These are phyloP conservation scores for Erynnis tages DNA, from an alignment of 2,888 invertebrate genomes.

Conservation along the genomic window DNA sequence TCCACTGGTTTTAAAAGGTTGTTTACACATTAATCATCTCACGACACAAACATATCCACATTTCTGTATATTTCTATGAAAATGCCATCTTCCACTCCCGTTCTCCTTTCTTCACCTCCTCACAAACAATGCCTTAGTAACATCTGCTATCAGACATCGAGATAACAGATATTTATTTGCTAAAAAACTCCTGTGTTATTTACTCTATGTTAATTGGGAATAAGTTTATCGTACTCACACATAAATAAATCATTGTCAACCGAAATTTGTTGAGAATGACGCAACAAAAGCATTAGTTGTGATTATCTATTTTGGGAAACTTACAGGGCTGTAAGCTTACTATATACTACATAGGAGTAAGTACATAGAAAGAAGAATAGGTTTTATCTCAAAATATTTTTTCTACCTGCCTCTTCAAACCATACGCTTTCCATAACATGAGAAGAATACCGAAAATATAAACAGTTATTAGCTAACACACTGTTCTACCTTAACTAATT, in stretches of 20 bases:
- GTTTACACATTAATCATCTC: background rate
- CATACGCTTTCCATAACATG: too few species aligned
- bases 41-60: background rate
- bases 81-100: background rate
- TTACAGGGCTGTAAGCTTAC: background rate
- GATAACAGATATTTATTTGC: background rate
- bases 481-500: too few species aligned
- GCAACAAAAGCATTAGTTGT: background rate
- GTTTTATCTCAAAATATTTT: too few species aligned
- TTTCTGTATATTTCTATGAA: background rate
- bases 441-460: too few species aligned
- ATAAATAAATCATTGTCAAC: constrained; percentile 8
- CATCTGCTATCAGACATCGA: background rate
- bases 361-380: too few species aligned
- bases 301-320: background rate
- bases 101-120: background rate
- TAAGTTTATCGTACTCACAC: constrained; percentile 1
- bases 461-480: too few species aligned
- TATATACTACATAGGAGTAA: too few species aligned
- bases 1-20: too few species aligned
- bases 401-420: too few species aligned
- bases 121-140: constrained; percentile 1
- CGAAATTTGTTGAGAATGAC: background rate
- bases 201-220: background rate
- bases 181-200: background rate